Conservation (phyloP, 2,888 invertebrate species). For the Ochropacha duplaris region DNA sequence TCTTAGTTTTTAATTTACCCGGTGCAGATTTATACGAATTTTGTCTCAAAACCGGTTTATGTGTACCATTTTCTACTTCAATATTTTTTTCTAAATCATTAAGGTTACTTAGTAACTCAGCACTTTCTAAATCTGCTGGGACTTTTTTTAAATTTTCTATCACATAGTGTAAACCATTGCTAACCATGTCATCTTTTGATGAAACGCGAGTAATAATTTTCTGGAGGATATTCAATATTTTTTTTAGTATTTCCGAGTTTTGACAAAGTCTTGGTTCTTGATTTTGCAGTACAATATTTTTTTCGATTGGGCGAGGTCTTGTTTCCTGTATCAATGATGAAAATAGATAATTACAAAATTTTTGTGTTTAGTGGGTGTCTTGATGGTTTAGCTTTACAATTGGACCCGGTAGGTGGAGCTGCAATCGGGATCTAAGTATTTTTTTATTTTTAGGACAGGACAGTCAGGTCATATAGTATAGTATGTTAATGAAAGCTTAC, state of each 20-base stretch:
- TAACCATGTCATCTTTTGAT: neutral
- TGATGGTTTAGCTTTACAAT: too few species aligned
- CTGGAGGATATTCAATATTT: neutral
- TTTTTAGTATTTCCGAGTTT: neutral
- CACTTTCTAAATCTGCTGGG: neutral
- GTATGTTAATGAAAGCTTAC: neutral
- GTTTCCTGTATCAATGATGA: neutral
- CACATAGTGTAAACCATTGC: neutral
- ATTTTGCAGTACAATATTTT: neutral
- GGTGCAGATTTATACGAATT: neutral
- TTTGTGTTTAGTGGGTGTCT: too few species aligned
- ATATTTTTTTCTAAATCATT: neutral
- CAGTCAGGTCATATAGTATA: too few species aligned
- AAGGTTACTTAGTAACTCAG: neutral
- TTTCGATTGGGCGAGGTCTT: neutral
- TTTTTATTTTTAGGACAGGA: too few species aligned
- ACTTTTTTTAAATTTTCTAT: neutral
- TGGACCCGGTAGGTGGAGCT: too few species aligned
- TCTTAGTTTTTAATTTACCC: slow-evolving; percentile 17
- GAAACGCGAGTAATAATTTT: neutral
- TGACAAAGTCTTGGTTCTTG: neutral
- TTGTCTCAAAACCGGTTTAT: neutral
- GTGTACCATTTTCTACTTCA: neutral
- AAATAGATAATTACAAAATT: neutral
- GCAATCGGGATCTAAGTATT: too few species aligned